Percentiles rank a stretch among this genome's conserved stretches.
Conservation (phyloP, 2,888 invertebrate genomes). For the Sinhomidia bicolor region DNA sequence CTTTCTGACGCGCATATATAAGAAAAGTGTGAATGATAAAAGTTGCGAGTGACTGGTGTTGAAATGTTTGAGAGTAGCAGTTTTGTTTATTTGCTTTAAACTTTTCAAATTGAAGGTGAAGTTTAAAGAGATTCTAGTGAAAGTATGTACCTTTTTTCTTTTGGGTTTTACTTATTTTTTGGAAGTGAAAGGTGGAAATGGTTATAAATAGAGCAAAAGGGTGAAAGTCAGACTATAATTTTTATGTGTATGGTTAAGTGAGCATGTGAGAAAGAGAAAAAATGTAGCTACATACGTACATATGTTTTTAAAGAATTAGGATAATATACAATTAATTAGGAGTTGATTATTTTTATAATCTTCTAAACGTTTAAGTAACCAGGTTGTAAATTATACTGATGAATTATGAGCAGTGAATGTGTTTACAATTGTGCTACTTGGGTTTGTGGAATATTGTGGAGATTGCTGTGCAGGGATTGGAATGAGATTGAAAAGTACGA, state of each 20-base stretch:
- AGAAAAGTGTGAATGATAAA: not conserved
- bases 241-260: too few relatives aligned
- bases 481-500: not conserved
- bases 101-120: not conserved
- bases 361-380: not conserved
- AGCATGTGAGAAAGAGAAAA: too few relatives aligned
- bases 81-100: not conserved
- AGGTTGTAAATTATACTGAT: not conserved
- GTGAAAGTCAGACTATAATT: too few relatives aligned
- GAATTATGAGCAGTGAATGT: conserved; percentile 27
- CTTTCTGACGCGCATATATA: too few relatives aligned
- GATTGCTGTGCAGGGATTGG: not conserved
- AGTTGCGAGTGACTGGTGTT: not conserved
- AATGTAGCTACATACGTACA: too few relatives aligned
- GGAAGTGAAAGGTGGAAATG: too few relatives aligned
- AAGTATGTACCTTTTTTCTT: too few relatives aligned
- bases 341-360: not conserved
- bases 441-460: conserved; percentile 28
- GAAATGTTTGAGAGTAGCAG: not conserved
- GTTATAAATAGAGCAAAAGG: too few relatives aligned
- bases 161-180: not conserved
- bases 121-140: not conserved
- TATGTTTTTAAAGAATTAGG: too few relatives aligned
- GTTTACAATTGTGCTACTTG: conserved; percentile 19
- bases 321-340: not conserved